Evolutionary conservation across 92 coral and sea anemone species (phyloP), one percentile per base, ranked within the genome.

Genomic region (Meandrina meandrites): DNA sequence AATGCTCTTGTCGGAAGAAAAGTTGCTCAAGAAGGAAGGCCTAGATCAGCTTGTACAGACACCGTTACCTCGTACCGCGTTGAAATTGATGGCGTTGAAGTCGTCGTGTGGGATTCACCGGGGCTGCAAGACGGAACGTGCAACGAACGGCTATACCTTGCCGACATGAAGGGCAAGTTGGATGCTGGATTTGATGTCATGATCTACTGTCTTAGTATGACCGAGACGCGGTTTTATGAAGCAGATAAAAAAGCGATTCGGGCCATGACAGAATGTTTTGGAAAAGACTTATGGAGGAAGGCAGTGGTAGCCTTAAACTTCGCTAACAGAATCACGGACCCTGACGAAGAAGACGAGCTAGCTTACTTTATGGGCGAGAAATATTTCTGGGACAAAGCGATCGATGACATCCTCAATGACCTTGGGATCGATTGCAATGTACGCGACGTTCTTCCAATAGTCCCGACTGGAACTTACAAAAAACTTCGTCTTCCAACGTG

Each of bases 71-170:
- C 80, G 8, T 86, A 86, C 87, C 8, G 13, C 3, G 32, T 27
- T 28, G 50, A 0, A 16, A 36, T 81, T 9, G 30, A 36, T n/a
- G 84, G 71, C 14, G 57, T 81, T 5, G 62, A 79, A 4, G 79
- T 86, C 28, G 56, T 50, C 21, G 86, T 86, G 21, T 90, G 92
- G 90, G 92, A 90, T 70, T 86, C 90, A 15, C 92, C 92, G 0
- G 92, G 92, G 8, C 79, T 90, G 5, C 90, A 90, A 86, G 92
- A 90, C 81, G 90, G 87, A 5, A 50, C 90, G 11, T 66, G 66
- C 10, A 30, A 64, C 36, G 88, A 90, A 5, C 2, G 12, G 18
- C 2, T 51, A 18, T 90, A 90, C 76, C 35, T 90, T 0, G 57
- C 58, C 36, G 79, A 81, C 48, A 67, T 90, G 73, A 47, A 72